These are phyloP conservation scores for Drosophila anomelani DNA, from an alignment of 2,888 invertebrate genomes.

Conservation along the genomic window DNA sequence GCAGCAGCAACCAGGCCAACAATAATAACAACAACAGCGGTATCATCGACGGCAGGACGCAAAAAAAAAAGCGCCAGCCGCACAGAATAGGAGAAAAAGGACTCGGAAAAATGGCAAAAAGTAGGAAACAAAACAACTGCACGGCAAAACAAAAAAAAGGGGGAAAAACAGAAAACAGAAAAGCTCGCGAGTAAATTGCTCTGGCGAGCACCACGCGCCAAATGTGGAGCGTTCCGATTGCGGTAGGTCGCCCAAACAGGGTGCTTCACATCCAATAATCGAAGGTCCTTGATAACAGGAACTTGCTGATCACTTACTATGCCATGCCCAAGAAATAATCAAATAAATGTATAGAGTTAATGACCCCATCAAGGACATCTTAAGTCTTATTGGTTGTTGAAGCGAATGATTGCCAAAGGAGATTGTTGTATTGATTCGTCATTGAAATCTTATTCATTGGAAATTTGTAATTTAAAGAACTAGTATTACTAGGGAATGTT, in stretches of 20 bases:
- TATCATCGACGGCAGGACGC: conserved; percentile 45
- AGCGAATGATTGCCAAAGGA: too few species aligned
- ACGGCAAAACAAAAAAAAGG: conserved; percentile 17
- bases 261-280: conserved; percentile 23
- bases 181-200: conserved; percentile 67
- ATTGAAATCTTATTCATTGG: too few species aligned
- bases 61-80: conserved; percentile 15
- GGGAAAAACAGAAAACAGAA: conserved; percentile 33
- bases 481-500: too few species aligned
- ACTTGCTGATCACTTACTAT: too few species aligned
- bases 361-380: too few species aligned
- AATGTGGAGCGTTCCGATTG: conserved; percentile 67
- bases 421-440: too few species aligned
- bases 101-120: conserved; percentile 10
- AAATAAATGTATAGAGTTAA: too few species aligned
- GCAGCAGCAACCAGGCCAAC: conserved; percentile 13
- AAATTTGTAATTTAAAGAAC: too few species aligned
- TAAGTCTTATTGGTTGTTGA: too few species aligned
- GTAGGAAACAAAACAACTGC: conserved; percentile 24
- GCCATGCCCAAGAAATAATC: too few species aligned
- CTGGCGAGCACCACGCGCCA: conserved; percentile 59
- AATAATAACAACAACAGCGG: conserved; percentile 26
- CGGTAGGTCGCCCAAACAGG: conserved; percentile 51
- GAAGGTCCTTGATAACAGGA: neutral
- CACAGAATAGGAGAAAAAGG: conserved; percentile 34